Conservation (phyloP, 2,888 invertebrate species). For the Brenthis hecate region DNA sequence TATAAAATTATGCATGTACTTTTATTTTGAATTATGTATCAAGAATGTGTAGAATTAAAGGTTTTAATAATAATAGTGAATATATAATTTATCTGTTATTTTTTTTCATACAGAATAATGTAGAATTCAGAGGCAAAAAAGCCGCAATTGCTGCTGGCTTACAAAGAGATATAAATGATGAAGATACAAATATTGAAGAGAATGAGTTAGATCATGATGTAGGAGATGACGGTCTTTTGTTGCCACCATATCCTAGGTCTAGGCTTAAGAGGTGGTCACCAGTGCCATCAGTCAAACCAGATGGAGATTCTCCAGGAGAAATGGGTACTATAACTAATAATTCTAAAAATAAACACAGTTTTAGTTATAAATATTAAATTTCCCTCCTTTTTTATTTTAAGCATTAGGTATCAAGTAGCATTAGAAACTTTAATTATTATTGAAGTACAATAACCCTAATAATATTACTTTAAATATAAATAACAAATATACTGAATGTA, state of each 20-base stretch:
- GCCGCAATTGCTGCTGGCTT: conserved; percentile 74
- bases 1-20: background rate
- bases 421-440: no score
- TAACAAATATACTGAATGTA: no score
- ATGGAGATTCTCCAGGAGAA: conserved; percentile 91
- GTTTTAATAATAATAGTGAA: background rate
- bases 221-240: conserved; percentile 61
- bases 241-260: conserved; percentile 63
- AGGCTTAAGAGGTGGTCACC: conserved; percentile 87
- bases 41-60: conserved; percentile 1
- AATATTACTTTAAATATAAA: no score
- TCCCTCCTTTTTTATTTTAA: background rate
- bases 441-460: no score
- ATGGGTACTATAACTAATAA: conserved; percentile 83
- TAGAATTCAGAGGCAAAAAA: conserved; percentile 68
- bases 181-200: conserved; percentile 66
- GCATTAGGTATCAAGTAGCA: no score
- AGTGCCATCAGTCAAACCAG: conserved; percentile 86
- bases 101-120: conserved; percentile 37
- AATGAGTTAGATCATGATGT: conserved; percentile 64
- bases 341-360: background rate
- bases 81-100: background rate
- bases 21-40: conserved; percentile 12
- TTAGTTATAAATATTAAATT: background rate
- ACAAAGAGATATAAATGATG: conserved; percentile 57